Base-by-base conservation (phyloP, 2,888 invertebrate species). In the Apodemia duryi region DNA sequence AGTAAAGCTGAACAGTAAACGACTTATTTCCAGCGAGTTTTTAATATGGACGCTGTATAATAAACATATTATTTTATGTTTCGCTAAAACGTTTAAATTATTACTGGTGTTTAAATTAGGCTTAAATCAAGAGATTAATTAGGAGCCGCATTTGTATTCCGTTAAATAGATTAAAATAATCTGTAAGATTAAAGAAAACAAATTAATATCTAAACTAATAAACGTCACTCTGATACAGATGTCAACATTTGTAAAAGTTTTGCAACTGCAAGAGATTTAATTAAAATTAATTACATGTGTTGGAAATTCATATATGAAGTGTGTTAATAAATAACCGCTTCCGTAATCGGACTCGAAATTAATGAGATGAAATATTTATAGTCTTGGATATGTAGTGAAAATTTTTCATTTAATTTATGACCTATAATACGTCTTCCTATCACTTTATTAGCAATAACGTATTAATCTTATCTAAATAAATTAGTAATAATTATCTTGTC, bases 1-100 rank as follows among this genome's bases (percentile, higher is more conserved):
- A 77, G 78, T 84, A 82, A 84, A 83, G 72, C 77, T 72, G 65
- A 74, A 73, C 71, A 75, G 66, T 77, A 82, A 80, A 83, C 75
- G 77, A 74, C 67, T 71, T 66, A 72, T 77, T 78, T 74, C 76
- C 74, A 66, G 63, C 64, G 70, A 68, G 74, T 46, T 46, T 73
- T 76, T 76, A 77, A 77, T 75, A 77, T 70, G 68, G 65, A 62
- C 49, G 64, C 71, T 65, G 68, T 65, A 60, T 75, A 72, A 77
- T 80, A 78, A 79, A 82, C 38, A 38, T 7, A 38, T 38, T 38
- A 38, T 38, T 76, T 70, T 73, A 77, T 77, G 75, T 72, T 77
- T 75, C 76, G 78, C 69, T 70, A 43, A 61, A 65, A 60, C 51
- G 64, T 63, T n/a, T 10, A 49, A 28, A 35, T 35, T 61, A 64